Percentiles rank a stretch among this genome's conserved stretches.
Evolutionary conservation across 2,888 invertebrate genomes (phyloP).

Genomic region (Acanthosepion pharaonis): DNA sequence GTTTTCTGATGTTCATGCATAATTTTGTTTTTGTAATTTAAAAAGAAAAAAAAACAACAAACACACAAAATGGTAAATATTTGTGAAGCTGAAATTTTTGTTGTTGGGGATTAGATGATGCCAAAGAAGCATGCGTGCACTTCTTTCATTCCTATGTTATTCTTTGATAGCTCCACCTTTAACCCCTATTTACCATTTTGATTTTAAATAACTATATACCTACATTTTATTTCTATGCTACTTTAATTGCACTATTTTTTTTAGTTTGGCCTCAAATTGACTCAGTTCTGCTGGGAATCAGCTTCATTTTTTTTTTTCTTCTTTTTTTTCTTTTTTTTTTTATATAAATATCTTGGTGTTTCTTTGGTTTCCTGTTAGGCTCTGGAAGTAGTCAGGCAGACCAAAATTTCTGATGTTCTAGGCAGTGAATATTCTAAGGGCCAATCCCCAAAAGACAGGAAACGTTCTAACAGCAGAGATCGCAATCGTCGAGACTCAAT

Average conservation of each 20-base stretch:
- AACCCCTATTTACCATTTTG: too few species aligned
- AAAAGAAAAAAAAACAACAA: background rate
- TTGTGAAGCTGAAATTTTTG: background rate
- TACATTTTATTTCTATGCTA: background rate
- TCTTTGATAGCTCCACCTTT: too few species aligned
- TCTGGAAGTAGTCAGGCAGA: conserved; percentile 93
- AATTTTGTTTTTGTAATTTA: background rate
- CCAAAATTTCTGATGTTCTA: conserved; percentile 85
- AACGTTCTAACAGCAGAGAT: conserved; percentile 78
- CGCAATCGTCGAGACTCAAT: conserved; percentile 79
- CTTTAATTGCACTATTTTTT: background rate
- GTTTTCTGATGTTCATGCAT: background rate
- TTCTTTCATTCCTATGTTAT: too few species aligned
- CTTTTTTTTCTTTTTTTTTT: background rate
- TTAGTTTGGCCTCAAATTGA: conserved; percentile 35
- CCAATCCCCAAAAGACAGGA: conserved; percentile 66
- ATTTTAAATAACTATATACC: background rate
- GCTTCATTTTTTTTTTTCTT: background rate
- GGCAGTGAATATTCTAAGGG: conserved; percentile 77
- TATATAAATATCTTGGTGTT: conserved; percentile 40
- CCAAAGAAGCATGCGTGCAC: background rate
- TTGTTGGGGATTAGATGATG: background rate
- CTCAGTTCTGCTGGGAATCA: conserved; percentile 25
- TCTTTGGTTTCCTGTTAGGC: conserved; percentile 79
- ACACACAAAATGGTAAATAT: background rate